Conservation (phyloP, 2,888 invertebrate genomes). For the Phrixothrix hirtus region DNA sequence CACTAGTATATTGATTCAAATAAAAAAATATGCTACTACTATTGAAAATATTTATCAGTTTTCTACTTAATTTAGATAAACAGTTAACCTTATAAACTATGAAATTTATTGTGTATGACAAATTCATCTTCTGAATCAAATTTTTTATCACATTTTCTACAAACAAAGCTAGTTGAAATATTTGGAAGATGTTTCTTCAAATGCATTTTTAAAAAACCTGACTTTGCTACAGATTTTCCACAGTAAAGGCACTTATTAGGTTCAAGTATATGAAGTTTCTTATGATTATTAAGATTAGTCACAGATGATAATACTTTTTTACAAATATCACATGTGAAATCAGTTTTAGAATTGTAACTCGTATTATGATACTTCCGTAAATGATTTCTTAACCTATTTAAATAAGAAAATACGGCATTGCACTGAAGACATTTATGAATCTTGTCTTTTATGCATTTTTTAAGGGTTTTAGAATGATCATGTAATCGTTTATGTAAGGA, state of each 20-base stretch:
- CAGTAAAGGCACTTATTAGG: slow-evolving; percentile 14
- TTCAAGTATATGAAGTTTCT: slow-evolving; percentile 2
- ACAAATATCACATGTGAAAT: slow-evolving; percentile 12
- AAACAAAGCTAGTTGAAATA: background rate
- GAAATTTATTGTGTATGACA: background rate
- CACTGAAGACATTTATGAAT: slow-evolving; percentile 4
- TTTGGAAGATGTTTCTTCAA: slow-evolving; percentile 4
- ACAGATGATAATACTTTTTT: slow-evolving; percentile 10
- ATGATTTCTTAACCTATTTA: slow-evolving; percentile 5
- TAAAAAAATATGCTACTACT: too few relatives aligned
- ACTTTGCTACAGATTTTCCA: slow-evolving; percentile 4
- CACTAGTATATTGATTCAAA: too few relatives aligned
- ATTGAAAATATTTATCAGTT: background rate
- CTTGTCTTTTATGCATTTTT: background rate
- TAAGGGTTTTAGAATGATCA: too few relatives aligned
- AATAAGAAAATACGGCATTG: background rate
- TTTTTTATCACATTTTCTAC: background rate
- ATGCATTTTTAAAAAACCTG: slow-evolving; percentile 9
- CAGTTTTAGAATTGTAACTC: background rate
- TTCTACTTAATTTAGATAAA: background rate
- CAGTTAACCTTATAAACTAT: background rate
- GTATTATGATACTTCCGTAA: background rate
- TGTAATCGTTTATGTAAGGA: slow-evolving; percentile 19
- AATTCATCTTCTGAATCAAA: background rate
- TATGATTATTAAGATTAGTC: slow-evolving; percentile 4